Percentiles rank a stretch among this genome's conserved stretches.
These are phyloP conservation scores for Paramacrobiotus metropolitanus DNA, from an alignment of 1,140 invertebrate species.

Conservation along the genomic window DNA sequence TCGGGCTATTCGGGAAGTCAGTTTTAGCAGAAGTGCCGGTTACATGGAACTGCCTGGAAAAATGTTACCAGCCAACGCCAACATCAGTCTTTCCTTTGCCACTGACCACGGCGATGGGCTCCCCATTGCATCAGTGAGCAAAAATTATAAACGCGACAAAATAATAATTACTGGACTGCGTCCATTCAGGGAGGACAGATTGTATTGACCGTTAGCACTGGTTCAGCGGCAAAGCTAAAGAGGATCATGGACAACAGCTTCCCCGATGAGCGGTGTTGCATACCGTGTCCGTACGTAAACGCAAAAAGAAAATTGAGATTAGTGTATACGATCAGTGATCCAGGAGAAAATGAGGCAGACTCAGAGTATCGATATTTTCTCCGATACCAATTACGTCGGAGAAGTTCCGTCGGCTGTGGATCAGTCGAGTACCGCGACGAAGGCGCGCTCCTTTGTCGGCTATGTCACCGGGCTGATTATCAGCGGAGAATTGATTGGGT, in stretches of 20 bases:
- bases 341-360: neutral
- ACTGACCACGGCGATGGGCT: constrained; percentile 42
- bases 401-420: neutral
- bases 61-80: constrained; percentile 33
- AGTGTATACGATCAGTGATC: neutral
- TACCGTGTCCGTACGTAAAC: neutral
- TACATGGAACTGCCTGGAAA: constrained; percentile 45
- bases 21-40: constrained; percentile 45
- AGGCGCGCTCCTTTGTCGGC: neutral
- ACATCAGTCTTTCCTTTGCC: constrained; percentile 49
- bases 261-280: neutral
- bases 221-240: constrained; percentile 35
- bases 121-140: constrained; percentile 19
- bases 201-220: constrained; percentile 39
- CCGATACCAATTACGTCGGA: neutral
- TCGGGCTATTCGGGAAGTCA: constrained; percentile 34
- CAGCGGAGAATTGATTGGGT: neutral
- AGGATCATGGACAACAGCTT: neutral
- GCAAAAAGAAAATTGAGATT: neutral
- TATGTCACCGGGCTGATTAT: constrained; percentile 1
- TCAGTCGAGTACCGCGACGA: neutral
- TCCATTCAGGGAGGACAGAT: constrained; percentile 36
- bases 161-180: constrained; percentile 44
- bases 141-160: constrained; percentile 16
- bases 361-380: neutral